phyloP scores from a whole-genome alignment of 2,113 vertebrate genomes.

The Harpagus bidentatus region DNA sequence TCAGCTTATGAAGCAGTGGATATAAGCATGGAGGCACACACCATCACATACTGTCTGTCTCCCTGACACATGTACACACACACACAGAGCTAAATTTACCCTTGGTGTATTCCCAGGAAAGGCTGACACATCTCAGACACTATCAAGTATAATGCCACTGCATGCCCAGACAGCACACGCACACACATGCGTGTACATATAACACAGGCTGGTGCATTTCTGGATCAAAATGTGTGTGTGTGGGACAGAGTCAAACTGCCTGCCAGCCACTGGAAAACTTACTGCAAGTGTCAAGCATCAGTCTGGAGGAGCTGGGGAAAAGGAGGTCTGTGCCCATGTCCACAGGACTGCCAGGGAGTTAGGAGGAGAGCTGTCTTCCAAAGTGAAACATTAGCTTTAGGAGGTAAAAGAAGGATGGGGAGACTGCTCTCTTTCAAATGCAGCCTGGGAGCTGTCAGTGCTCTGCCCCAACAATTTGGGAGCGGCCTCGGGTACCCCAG shows the following conservation, averaged over 20 bases:
- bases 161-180: not conserved
- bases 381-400: too few species aligned
- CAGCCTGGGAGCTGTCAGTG: not conserved
- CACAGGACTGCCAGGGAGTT: not conserved
- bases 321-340: not conserved
- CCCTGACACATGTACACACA: not conserved
- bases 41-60: not conserved
- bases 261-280: not conserved
- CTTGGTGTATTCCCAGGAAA: not conserved
- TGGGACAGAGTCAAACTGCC: not conserved
- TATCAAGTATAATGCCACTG: not conserved
- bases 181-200: rapidly evolving
- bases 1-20: not conserved
- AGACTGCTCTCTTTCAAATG: not conserved
- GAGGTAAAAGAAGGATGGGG: not conserved
- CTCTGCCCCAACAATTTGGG: not conserved
- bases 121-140: not conserved
- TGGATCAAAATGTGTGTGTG: rapidly evolving
- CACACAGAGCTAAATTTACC: not conserved
- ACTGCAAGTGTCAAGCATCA: not conserved
- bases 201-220: not conserved
- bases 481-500: not conserved
- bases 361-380: not conserved
- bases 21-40: not conserved
- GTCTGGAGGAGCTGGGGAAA: not conserved